phyloP scores from a whole-genome alignment of 2,888 invertebrate genomes.

The Panopea generosa region DNA sequence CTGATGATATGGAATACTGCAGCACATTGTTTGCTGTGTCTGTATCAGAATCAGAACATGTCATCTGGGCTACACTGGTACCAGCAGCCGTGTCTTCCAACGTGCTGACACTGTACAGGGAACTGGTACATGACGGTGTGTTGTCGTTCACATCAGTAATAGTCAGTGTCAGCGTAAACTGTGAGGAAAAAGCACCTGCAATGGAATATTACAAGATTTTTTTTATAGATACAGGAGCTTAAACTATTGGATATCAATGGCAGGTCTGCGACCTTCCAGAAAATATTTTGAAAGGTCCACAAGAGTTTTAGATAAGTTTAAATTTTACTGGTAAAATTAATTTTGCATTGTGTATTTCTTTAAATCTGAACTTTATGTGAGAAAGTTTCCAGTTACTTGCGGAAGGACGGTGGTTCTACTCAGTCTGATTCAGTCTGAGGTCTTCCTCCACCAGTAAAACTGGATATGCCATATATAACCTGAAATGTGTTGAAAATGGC shows the following conservation, averaged over 20 bases:
- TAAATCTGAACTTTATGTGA: too few relatives aligned
- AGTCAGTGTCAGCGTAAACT: constrained; percentile 62
- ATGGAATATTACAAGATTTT: too few relatives aligned
- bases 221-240: not conserved
- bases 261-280: not conserved
- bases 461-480: too few relatives aligned
- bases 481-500: too few relatives aligned
- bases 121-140: constrained; percentile 62
- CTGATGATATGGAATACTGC: constrained; percentile 51
- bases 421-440: too few relatives aligned
- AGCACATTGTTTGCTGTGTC: constrained; percentile 42
- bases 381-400: too few relatives aligned
- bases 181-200: constrained; percentile 50
- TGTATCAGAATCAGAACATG: constrained; percentile 52
- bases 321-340: too few relatives aligned
- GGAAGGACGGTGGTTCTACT: too few relatives aligned
- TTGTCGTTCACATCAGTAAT: constrained; percentile 78
- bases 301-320: too few relatives aligned
- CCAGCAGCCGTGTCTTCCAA: constrained; percentile 30
- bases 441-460: too few relatives aligned
- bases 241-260: not conserved
- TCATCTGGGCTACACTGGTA: constrained; percentile 31
- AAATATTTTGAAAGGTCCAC: too few relatives aligned
- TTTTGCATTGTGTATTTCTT: too few relatives aligned
- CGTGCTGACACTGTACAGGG: constrained; percentile 39